Evolutionary conservation across 2,888 invertebrate species (phyloP).

Genomic region (Morpho deidamia): DNA sequence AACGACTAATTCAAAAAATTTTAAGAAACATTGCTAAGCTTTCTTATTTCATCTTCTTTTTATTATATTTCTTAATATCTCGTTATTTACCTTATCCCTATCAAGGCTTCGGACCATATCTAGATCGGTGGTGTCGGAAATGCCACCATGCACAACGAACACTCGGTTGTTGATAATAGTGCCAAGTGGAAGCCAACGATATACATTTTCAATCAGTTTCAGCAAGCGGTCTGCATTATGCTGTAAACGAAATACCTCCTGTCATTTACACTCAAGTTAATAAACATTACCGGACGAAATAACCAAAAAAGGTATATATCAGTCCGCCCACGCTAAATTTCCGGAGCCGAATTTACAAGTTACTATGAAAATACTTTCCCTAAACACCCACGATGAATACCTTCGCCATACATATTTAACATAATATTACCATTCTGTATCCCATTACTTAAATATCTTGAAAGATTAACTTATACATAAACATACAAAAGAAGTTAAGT

Average conservation of each 20-base stretch:
- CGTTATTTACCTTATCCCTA: conserved; percentile 84
- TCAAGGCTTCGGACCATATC: conserved; percentile 88
- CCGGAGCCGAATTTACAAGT: too few relatives aligned
- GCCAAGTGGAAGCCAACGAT: conserved; percentile 94
- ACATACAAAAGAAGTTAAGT: too few relatives aligned
- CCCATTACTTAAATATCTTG: too few relatives aligned
- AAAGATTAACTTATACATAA: too few relatives aligned
- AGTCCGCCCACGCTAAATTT: too few relatives aligned
- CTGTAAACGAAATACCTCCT: conserved; percentile 64
- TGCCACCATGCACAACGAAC: conserved; percentile 94
- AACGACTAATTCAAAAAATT: too few relatives aligned
- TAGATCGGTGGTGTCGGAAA: conserved; percentile 92
- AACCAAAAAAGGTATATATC: too few relatives aligned
- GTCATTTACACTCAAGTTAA: background rate
- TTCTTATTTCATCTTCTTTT: too few relatives aligned
- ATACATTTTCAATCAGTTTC: conserved; percentile 91
- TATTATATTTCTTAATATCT: too few relatives aligned
- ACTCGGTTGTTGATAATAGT: conserved; percentile 94
- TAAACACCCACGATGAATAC: background rate
- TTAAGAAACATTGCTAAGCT: too few relatives aligned
- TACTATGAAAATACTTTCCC: too few relatives aligned
- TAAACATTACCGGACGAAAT: background rate
- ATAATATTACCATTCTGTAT: too few relatives aligned
- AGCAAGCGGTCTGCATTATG: conserved; percentile 87
- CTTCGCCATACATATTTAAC: background rate